These are phyloP conservation scores for Hypothenemus hampei DNA, from an alignment of 1,140 invertebrate genomes.

Conservation along the genomic window DNA sequence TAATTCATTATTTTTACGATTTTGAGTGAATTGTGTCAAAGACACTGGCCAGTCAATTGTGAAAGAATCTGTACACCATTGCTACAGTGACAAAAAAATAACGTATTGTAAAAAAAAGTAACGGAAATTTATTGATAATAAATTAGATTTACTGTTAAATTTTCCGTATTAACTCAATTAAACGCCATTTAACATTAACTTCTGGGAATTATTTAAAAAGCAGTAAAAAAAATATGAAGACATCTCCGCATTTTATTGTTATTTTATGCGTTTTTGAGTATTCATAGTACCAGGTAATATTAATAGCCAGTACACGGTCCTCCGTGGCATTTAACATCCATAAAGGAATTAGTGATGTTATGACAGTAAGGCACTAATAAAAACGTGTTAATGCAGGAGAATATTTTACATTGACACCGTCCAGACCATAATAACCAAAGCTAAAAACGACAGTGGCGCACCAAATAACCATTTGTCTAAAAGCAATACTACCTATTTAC, in stretches of 20 bases:
- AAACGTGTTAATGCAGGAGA: conserved; percentile 33
- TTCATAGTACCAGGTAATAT: conserved; percentile 7
- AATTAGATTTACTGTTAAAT: no score
- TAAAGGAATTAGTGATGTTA: conserved; percentile 29
- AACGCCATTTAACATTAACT: no score
- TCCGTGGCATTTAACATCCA: conserved; percentile 17
- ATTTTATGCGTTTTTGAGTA: conserved; percentile 11
- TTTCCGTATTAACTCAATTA: no score
- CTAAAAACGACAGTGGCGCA: conserved; percentile 10
- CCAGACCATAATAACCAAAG: conserved; percentile 9
- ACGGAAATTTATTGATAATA: no score
- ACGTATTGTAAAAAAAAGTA: no score
- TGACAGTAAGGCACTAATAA: conserved; percentile 26
- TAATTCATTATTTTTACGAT: no score
- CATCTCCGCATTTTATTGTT: conserved; percentile 8
- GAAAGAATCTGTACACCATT: no score
- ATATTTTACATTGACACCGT: conserved; percentile 27
- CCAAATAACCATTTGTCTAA: background rate
- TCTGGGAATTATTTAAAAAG: no score
- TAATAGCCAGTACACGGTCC: conserved; percentile 10
- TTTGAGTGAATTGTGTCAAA: no score
- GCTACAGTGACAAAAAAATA: no score
- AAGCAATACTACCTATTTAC: no score
- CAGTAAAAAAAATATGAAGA: conserved; percentile 11
- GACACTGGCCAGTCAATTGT: no score